Evolutionary conservation across 1,140 invertebrate genomes (phyloP).

Genomic region (Drosophila elegans): DNA sequence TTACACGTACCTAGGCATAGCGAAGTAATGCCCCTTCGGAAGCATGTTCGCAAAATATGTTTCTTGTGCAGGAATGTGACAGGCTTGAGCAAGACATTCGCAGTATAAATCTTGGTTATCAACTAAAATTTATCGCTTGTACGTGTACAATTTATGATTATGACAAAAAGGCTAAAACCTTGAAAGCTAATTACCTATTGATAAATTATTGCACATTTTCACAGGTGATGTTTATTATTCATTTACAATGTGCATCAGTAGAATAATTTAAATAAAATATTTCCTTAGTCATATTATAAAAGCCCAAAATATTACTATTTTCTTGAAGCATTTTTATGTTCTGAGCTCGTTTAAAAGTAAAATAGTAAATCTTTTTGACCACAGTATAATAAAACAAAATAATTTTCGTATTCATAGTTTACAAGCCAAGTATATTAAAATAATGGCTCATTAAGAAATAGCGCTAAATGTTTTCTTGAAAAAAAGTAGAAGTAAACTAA

Average conservation of each 20-base stretch:
- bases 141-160: not conserved
- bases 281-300: not conserved
- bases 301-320: not conserved
- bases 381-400: too few relatives aligned
- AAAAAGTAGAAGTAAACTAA: too few relatives aligned
- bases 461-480: too few relatives aligned
- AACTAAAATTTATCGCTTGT: not conserved
- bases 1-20: not conserved
- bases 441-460: too few relatives aligned
- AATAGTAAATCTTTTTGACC: too few relatives aligned
- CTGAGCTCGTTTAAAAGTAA: too few relatives aligned
- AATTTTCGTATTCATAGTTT: too few relatives aligned
- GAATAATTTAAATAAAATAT: not conserved
- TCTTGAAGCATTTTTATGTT: too few relatives aligned
- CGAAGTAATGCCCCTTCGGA: not conserved
- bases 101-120: slow-evolving; percentile 1
- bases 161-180: not conserved
- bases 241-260: not conserved
- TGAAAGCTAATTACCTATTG: not conserved
- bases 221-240: not conserved
- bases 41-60: slow-evolving; percentile 3
- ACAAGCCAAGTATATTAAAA: too few relatives aligned
- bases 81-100: not conserved
- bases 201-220: not conserved
- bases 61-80: slow-evolving; percentile 8